phyloP scores from a whole-genome alignment of 2,113 vertebrate genomes.

The Paramormyrops kingsleyae region DNA sequence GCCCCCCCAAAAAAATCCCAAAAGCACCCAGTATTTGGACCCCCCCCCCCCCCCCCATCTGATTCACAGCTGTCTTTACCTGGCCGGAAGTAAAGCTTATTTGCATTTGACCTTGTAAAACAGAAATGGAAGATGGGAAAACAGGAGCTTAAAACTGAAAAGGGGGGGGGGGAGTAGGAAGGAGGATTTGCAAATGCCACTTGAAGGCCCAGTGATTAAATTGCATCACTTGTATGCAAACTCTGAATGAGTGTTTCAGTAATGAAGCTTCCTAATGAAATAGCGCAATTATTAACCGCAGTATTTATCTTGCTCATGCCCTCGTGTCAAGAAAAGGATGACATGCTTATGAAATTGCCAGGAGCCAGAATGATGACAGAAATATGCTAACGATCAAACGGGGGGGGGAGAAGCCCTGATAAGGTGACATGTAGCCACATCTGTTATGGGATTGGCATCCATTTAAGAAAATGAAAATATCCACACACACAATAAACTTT shows the following conservation, averaged over 20 bases:
- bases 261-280: background rate
- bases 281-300: background rate
- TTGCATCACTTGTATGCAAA: background rate
- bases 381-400: constrained; percentile 1
- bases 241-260: background rate
- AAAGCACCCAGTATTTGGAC: background rate
- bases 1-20: background rate
- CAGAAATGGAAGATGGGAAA: background rate
- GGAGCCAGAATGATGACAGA: background rate
- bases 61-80: background rate
- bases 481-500: background rate
- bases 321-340: background rate
- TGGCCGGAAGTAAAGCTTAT: background rate
- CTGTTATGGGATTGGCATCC: background rate
- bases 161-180: background rate
- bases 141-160: background rate
- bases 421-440: background rate
- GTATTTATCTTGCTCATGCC: background rate
- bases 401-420: background rate
- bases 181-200: background rate
- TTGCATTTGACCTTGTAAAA: background rate
- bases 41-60: background rate
- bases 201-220: constrained; percentile 10
- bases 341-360: constrained; percentile 3
- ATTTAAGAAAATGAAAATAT: background rate